A percentile compares a stretch with the other conserved stretches of the same genome.
phyloP scores from a whole-genome alignment of 2,888 invertebrate species.

The Volucella zonaria region DNA sequence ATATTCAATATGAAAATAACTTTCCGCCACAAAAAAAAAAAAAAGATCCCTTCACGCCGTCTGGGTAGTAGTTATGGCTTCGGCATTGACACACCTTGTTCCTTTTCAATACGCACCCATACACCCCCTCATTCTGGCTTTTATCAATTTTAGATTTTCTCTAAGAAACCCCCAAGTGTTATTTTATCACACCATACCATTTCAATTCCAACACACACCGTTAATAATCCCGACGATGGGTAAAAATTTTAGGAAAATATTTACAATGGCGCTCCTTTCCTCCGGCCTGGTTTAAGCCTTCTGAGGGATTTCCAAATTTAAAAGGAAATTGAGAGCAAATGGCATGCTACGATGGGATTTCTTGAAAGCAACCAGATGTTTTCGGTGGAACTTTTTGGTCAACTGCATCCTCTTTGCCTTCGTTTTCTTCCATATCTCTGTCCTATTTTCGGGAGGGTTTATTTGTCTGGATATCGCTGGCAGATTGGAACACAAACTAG shows the following conservation, averaged over 20 bases:
- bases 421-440: background rate
- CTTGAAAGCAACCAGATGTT: constrained; percentile 6
- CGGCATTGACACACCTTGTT: constrained; percentile 24
- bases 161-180: constrained; percentile 14
- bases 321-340: background rate
- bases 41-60: background rate
- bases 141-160: constrained; percentile 37
- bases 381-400: constrained; percentile 22
- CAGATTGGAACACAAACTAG: background rate
- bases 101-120: constrained; percentile 22
- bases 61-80: background rate
- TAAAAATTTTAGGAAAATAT: background rate
- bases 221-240: background rate
- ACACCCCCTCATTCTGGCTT: constrained; percentile 4
- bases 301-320: constrained; percentile 1
- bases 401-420: constrained; percentile 20
- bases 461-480: background rate
- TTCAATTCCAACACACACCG: background rate
- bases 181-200: constrained; percentile 40
- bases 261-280: constrained; percentile 16
- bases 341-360: too few species aligned
- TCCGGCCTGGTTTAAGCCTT: background rate
- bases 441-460: background rate
- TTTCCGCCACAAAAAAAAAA: constrained; percentile 9
- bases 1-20: constrained; percentile 25